Percentiles rank a stretch among this genome's conserved stretches.
Conservation (phyloP, 2,888 invertebrate genomes). For the Drosophila longiperda region DNA sequence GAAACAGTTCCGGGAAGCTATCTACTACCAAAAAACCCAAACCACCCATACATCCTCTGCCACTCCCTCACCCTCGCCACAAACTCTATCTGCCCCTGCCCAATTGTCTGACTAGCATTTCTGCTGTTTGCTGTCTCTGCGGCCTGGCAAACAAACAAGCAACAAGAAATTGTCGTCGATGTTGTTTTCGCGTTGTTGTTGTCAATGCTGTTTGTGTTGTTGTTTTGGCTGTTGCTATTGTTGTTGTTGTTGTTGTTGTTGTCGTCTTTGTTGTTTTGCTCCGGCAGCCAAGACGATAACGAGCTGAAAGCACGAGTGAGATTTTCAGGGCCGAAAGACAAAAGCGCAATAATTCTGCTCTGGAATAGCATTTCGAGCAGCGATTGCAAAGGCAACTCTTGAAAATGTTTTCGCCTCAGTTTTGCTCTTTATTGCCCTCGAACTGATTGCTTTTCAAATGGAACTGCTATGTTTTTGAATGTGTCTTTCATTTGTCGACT, state of each 20-base stretch:
- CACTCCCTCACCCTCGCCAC: no score
- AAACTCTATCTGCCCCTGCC: no score
- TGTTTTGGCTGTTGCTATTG: neutral
- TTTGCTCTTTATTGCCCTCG: neutral
- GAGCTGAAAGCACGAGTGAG: conserved; percentile 43
- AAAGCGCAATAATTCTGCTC: conserved; percentile 46
- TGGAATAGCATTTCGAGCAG: conserved; percentile 8
- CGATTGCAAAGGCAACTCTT: conserved; percentile 4
- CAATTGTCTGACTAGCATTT: conserved; percentile 32
- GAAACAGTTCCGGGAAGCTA: conserved; percentile 23
- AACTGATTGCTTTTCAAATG: neutral
- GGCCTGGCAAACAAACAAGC: conserved; percentile 56
- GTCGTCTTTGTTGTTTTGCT: neutral
- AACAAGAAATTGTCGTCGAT: conserved; percentile 44
- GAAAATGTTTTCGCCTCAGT: conserved; percentile 15
- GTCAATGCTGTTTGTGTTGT: neutral
- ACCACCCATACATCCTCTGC: no score
- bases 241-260: conserved; percentile 3
- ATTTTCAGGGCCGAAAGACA: conserved; percentile 49
- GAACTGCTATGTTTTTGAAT: neutral
- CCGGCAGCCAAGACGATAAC: conserved; percentile 57
- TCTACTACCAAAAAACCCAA: neutral
- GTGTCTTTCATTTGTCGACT: neutral
- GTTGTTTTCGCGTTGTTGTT: conserved; percentile 2
- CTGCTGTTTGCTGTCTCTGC: conserved; percentile 59